Evolutionary conservation across 2,113 vertebrate genomes (phyloP), one percentile per base, ranked within the genome.

Genomic region (Connochaetes taurinus): DNA sequence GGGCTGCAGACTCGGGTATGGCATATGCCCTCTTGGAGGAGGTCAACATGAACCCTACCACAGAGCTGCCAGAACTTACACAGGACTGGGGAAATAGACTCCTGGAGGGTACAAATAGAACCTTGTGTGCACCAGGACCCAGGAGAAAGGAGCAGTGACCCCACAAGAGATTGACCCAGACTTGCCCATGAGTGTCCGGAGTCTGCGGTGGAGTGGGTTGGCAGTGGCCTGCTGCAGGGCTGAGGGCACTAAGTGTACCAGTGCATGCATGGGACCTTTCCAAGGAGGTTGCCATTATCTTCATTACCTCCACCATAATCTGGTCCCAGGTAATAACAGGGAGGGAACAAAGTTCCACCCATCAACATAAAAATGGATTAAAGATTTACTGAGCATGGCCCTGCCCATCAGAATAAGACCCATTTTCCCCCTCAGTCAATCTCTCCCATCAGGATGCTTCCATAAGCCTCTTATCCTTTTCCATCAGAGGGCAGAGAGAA

Each of bases 111-210:
- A 40, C n/a, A 71, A 71, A 71, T 5, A 40, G 67, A 71, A 71
- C 19, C 67, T 71, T 23, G 19, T 40, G 19, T 12, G 9, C 0
- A 40, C 62, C 67, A 71, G n/a, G 10, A 71, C 67, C 67, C 67
- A 23, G 19, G n/a, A 71, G n/a, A 71, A 71, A 71, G 64, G 64
- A 71, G 9, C 17, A 21, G 10, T 36, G 64, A 71, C 64, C n/a
- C n/a, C 67, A 71, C 19, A 71, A 71, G n/a, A 71, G n/a, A 71
- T 2, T 71, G 67, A 23, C 19, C 67, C 19, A 71, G n/a, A 23
- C 10, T 71, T 71, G 19, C 67, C 67, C 0, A 0, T 21, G n/a
- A 23, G n/a, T 71, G 67, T 40, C 67, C 5, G 0, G 19, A 71
- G 19, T 71, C 67, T 71, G 19, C 0, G 0, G n/a, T 23, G n/a